Conservation (phyloP, 2,113 vertebrate genomes). For the Formicarius rufipectus region DNA sequence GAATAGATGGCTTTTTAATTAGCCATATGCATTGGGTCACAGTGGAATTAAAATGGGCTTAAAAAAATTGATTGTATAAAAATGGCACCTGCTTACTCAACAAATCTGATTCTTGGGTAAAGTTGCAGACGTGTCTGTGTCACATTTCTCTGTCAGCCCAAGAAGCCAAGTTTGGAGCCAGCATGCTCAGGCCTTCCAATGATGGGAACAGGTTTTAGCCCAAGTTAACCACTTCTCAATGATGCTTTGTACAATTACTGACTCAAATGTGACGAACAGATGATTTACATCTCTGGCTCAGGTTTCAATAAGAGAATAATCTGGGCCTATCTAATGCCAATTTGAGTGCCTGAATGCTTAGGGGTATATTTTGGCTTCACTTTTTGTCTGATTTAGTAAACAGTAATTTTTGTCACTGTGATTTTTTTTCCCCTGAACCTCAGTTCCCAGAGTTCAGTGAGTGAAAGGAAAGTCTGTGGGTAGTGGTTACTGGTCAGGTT, state of each 20-base stretch:
- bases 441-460: not conserved
- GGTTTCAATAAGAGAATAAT: not conserved
- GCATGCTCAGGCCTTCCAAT: not conserved
- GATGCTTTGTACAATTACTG: not conserved
- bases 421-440: not conserved
- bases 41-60: slow-evolving; percentile 10
- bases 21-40: slow-evolving; percentile 57
- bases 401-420: not conserved
- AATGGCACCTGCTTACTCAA: slow-evolving; percentile 24
- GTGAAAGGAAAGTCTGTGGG: not conserved
- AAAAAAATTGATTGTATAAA: slow-evolving; percentile 5
- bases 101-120: not conserved
- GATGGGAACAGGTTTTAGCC: not conserved
- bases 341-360: not conserved
- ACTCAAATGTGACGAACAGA: not conserved
- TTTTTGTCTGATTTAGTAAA: not conserved
- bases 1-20: slow-evolving; percentile 67
- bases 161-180: not conserved
- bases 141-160: not conserved
- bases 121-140: not conserved
- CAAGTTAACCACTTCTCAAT: not conserved
- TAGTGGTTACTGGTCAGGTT: not conserved
- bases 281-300: not conserved
- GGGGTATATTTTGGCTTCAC: not conserved
- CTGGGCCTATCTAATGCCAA: not conserved